Evolutionary conservation across 2,888 invertebrate genomes (phyloP), one percentile per base, ranked within the genome.

Genomic region (Orthosia gothica): DNA sequence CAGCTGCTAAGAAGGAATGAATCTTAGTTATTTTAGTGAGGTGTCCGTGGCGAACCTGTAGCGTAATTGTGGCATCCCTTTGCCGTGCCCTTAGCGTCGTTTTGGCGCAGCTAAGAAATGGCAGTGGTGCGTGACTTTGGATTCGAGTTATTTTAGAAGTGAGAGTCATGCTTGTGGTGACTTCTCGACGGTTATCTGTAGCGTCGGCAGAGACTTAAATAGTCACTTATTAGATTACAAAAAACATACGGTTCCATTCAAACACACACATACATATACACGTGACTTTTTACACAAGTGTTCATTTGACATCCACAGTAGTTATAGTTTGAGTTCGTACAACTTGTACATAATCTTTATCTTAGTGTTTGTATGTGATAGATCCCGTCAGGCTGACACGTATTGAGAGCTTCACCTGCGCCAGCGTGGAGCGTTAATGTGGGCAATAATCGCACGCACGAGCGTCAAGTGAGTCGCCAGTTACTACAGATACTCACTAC

Each of bases 401-500:
- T 23, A 26, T 26, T 16, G 26, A 7, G 16, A 26, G 16, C 3
- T 2, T 26, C 16, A 26, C 57, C 23, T 9, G 57, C 47, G 23
- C 5, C 40, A 0, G 32, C 32, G 5, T 32, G 62, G 5, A 16
- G 16, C 45, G 4, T 18, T n/a, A n/a, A 50, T 26, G n/a, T 26
- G 13, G 26, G n/a, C 12, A 13, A 18, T 49, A 26, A 63, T 13
- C 18, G 16, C 32, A 32, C 40, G n/a, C 13, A 15, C 5, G 26
- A 20, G 32, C 59, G 59, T 61, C 61, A 23, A 45, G 61, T 45
- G 23, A 1, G 16, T 7, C 16, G 9, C 26, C 18, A 26, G 55
- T 45, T n/a, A 26, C 55, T 26, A 26, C 66, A 18, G 47, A 57
- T 26, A 47, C 47, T 47, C 67, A 70, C 47, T 20, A 49, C 62